A percentile compares a stretch with the other conserved stretches of the same genome.
phyloP scores from a whole-genome alignment of 92 coral and sea anemone genomes.

The Actinostola sp. region DNA sequence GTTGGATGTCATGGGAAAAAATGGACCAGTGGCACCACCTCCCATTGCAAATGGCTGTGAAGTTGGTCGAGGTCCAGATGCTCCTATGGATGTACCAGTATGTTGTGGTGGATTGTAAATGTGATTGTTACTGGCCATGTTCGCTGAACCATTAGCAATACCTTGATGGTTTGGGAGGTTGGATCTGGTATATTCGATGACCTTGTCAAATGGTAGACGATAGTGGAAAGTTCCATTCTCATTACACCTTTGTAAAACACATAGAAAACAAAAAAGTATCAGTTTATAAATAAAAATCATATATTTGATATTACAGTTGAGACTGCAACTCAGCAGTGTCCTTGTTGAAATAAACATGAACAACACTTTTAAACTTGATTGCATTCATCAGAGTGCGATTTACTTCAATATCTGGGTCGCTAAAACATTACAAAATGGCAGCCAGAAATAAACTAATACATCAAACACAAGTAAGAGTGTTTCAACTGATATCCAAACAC shows the following conservation, averaged over 20 bases:
- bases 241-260: slow-evolving; percentile 63
- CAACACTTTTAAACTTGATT: too few species aligned
- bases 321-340: too few species aligned
- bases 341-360: too few species aligned
- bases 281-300: neutral
- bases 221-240: slow-evolving; percentile 87
- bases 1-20: neutral
- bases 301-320: too few species aligned
- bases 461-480: too few species aligned
- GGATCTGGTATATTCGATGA: slow-evolving; percentile 42
- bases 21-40: neutral
- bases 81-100: neutral
- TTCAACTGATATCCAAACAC: too few species aligned
- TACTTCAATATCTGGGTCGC: too few species aligned
- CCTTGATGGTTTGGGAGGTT: neutral
- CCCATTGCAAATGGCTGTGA: neutral
- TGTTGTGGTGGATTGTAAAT: neutral
- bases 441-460: too few species aligned
- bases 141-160: neutral
- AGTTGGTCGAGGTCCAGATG: neutral
- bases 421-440: too few species aligned
- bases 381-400: too few species aligned
- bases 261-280: neutral
- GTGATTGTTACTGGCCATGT: neutral
- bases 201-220: slow-evolving; percentile 79